Base-by-base conservation (phyloP, 2,888 invertebrate genomes). In the Amiota minor region DNA sequence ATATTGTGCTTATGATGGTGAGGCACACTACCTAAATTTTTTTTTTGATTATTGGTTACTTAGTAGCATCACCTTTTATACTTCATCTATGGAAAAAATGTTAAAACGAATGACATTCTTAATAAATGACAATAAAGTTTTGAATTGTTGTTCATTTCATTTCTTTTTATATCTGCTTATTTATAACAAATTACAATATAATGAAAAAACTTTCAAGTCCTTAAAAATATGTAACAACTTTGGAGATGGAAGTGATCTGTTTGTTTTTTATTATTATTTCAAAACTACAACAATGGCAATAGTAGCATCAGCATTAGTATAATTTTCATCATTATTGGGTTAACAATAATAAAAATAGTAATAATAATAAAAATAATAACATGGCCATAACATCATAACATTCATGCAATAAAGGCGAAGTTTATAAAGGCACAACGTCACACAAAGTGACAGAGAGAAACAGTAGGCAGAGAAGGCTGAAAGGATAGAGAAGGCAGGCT, bases 371-470 rank as follows among this genome's bases (percentile, higher is more conserved):
- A n/a, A n/a, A 56, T 56, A 8, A 18, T 56, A 56, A 56, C 18
- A 56, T 18, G 56, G 56, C 56, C 1, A 18, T 56, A n/a, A 9
- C 12, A n/a, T 56, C 16, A 11, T 35, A 35, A 35, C 6, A 35
- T 56, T 10, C 18, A 16, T 59, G 67, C 71, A 76, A 75, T 77
- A 68, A 74, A 78, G 79, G 78, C 78, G 84, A 88, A 87, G 88
- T 87, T 88, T 87, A 88, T 87, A 87, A 86, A 87, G 85, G 80
- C 79, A 78, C 77, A 77, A 80, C 14, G n/a, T 18, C 20, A 56
- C 10, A 77, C 79, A 79, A 82, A 80, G 84, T 78, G 75, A 47
- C 76, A 74, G 69, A 12, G 35, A 45, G 9, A 35, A 3, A 35
- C 35, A 35, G n/a, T n/a, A n/a, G n/a, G 12, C 49, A 49, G 49